Evolutionary conservation across 1,140 invertebrate species (phyloP), one percentile per base, ranked within the genome.

Genomic region (Drosophila subpulchrella): DNA sequence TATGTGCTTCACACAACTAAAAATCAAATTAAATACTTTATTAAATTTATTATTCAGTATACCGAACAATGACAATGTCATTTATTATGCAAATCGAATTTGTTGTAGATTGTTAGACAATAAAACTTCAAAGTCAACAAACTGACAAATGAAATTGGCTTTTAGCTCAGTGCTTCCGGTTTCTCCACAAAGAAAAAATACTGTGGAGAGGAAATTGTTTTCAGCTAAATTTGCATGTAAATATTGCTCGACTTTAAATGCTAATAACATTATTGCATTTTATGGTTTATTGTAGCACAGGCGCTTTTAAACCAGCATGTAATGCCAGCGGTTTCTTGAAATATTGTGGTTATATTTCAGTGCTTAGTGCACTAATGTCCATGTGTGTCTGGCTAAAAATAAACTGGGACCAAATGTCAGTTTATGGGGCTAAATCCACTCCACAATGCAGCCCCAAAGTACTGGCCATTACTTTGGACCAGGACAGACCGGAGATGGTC

Each of bases 31-130:
- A 57, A 53, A 46, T 53, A 15, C 32, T 4, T 56, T 50, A 75
- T 65, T 53, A 32, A 75, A 65, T 75, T 17, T n/a, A 57, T 51
- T 75, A 67, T 67, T 66, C 53, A 30, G 41, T 42, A 15, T 13
- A 71, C 32, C 13, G 34, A 75, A 54, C 42, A 44, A 57, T 54
- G 50, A 15, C 46, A 10, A 59, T 60, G 57, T 56, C 73, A 76
- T 83, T 83, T 76, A 83, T 62, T 83, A 83, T 86, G 79, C 82
- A 86, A 88, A 88, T 88, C 53, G 55, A 76, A 62, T 74, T 74
- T 56, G 44, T 50, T 27, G 46, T 13, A 55, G 13, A 46, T 38
- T 75, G 39, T 62, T 54, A 81, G 68, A 58, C 57, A 72, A 66
- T 65, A 36, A 54, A 82, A 82, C 72, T 82, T 59, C 53, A 88